Base-by-base conservation (phyloP, 1,140 invertebrate genomes). In the Andricus grossulariae region DNA sequence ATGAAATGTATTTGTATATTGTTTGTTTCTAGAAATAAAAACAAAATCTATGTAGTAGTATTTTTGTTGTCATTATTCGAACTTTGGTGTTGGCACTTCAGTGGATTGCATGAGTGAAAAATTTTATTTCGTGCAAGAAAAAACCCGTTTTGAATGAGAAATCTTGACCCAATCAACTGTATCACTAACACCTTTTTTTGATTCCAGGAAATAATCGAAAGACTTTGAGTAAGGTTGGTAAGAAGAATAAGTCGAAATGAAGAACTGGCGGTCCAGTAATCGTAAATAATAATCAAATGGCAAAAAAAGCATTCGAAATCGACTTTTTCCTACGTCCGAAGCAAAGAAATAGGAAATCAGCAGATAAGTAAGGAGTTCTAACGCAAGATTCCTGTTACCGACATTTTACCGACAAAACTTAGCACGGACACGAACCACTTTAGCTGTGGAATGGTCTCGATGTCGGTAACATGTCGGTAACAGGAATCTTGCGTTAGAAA, bases 221-320 rank as follows among this genome's bases (percentile, higher is more conserved):
- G 72, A 77, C 80, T 74, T 60, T 78, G 78, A 79, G 75, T 83
- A 86, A 84, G 75, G 79, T 54, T 73, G 72, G 66, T 71, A 84
- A 86, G 81, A 88, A 80, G 84, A 85, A 83, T 76, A 85, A 86
- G 74, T 82, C 74, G 73, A 84, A 85, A 77, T 84, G 74, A 86
- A 81, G 39, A 66, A 32, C 21, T 32, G 13, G 32, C 21, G 15
- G 15, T 60, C 21, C 16, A 45, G 39, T 66, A 16, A 25, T 66
- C n/a, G 7, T 66, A 8, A 11, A 25, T 21, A 66, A 66, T 57
- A 13, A 25, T n/a, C 15, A 66, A 8, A 66, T 5, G 13, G 39
- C 25, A 66, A 15, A 32, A 39, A 25, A 60, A 13, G 7, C 2
- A 57, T 19, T 21, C 4, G 52, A 54, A 19, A 18, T 54, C 18